A percentile compares a stretch with the other conserved stretches of the same genome.
phyloP scores from a whole-genome alignment of 64 coral and sea anemone genomes.

The Orbicella faveolata region DNA sequence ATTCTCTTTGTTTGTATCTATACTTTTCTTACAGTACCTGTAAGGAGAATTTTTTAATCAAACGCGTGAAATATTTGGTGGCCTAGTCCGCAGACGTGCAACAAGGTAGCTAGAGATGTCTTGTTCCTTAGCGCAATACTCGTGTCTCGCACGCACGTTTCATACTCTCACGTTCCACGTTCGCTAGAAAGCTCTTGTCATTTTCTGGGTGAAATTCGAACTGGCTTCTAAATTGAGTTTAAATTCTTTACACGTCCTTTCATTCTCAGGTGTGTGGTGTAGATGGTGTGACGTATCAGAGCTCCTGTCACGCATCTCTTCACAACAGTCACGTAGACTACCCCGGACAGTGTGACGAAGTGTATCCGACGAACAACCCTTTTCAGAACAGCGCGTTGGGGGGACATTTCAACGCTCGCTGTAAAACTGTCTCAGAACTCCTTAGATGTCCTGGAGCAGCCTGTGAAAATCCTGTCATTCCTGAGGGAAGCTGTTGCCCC shows the following conservation, averaged over 20 bases:
- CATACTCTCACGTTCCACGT: no score
- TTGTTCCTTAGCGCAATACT: no score
- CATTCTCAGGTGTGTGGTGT: conserved; percentile 63
- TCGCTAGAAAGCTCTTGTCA: no score
- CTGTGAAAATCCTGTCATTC: conserved; percentile 56
- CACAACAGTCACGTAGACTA: conserved; percentile 75
- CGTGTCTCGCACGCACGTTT: no score
- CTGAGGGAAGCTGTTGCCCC: conserved; percentile 85
- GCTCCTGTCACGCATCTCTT: conserved; percentile 50
- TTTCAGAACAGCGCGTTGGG: background rate
- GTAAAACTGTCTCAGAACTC: conserved; percentile 46
- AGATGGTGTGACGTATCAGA: conserved; percentile 57
- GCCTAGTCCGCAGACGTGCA: no score
- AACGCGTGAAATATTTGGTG: no score
- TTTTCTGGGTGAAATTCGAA: no score
- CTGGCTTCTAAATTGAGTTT: background rate
- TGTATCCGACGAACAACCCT: conserved; percentile 35
- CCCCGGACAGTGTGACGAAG: conserved; percentile 66
- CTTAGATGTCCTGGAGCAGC: conserved; percentile 22
- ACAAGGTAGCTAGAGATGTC: no score
- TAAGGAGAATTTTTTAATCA: no score
- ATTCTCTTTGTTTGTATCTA: no score
- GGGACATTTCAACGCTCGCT: conserved; percentile 41
- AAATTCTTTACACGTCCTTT: background rate
- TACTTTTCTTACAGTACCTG: no score